Evolutionary conservation across 1,140 invertebrate genomes (phyloP).

Genomic region (Theocolax elegans): DNA sequence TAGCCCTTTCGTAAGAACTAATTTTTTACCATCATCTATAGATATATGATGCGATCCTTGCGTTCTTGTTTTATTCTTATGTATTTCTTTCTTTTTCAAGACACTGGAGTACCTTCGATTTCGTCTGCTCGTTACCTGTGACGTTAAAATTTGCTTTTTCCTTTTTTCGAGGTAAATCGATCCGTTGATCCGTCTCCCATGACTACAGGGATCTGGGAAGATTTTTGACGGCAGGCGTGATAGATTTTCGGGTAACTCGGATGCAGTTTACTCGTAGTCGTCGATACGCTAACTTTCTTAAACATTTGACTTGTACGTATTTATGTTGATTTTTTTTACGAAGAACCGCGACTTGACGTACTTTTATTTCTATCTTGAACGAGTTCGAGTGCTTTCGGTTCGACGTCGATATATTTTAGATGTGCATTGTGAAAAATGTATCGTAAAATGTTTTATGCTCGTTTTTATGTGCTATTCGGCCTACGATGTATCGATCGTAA

Average conservation of each 20-base stretch:
- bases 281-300: too few relatives aligned
- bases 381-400: not conserved
- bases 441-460: slow-evolving; percentile 13
- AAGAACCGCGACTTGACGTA: too few relatives aligned
- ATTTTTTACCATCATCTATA: too few relatives aligned
- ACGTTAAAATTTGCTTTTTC: not conserved
- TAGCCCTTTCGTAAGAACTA: too few relatives aligned
- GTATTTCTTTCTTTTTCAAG: not conserved
- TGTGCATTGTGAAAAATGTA: not conserved
- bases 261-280: too few relatives aligned
- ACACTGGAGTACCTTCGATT: too few relatives aligned
- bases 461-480: not conserved
- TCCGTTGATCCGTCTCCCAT: slow-evolving; percentile 10
- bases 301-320: too few relatives aligned
- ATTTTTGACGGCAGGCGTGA: not conserved
- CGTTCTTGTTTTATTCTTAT: not conserved
- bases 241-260: too few relatives aligned
- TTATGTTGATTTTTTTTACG: too few relatives aligned
- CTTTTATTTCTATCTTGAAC: not conserved
- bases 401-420: slow-evolving; percentile 8
- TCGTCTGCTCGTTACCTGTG: slow-evolving; percentile 4
- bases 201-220: not conserved
- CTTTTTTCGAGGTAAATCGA: slow-evolving; percentile 9
- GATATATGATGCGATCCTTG: too few relatives aligned
- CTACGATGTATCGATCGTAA: not conserved